Base-by-base conservation (phyloP, 1,140 invertebrate species). In the Bradysia coprophila region DNA sequence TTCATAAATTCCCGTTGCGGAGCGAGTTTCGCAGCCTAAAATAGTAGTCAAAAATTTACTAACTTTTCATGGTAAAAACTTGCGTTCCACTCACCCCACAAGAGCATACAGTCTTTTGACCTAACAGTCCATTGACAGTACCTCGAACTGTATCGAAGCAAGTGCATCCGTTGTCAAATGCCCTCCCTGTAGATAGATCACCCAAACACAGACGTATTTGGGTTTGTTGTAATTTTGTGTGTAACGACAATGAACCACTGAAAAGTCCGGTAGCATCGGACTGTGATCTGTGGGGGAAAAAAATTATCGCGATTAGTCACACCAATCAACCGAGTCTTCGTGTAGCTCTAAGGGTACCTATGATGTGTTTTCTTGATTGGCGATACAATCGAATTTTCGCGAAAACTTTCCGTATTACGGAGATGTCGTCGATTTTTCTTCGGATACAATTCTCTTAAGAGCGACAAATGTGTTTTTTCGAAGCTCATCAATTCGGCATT, bases 141-240 rank as follows among this genome's bases (percentile, higher is more conserved):
- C 78, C 80, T 55, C 77, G 72, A 31, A 67, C 64, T 16, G 62
- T 62, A 37, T 68, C 64, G 36, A 68, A 68, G 44, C 92, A 96
- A 46, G 76, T 76, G 67, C 94, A 98, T 43, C 92, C 90, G 62
- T 87, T 95, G 62, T 97, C 90, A 66, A 97, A 98, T 21, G 91
- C 92, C 51, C 84, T 73, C 28, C 92, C 94, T 32, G 90, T 90
- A 42, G 79, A 78, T 42, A 97, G 61, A 67, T 98, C 92, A 31
- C 93, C 93, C 13, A 93, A 66, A 55, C 78, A 81, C 46, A 78
- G 63, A 57, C 73, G 75, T 50, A 64, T 62, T 15, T 69, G 57
- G 13, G 66, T 59, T 44, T 57, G 51, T 34, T 54, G 55, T 40
- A 65, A 60, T 22, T 39, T 39, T 39, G 38, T 21, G 13, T 6